Conservation (phyloP, 2,113 vertebrate species). For the Zosterops japonicus region DNA sequence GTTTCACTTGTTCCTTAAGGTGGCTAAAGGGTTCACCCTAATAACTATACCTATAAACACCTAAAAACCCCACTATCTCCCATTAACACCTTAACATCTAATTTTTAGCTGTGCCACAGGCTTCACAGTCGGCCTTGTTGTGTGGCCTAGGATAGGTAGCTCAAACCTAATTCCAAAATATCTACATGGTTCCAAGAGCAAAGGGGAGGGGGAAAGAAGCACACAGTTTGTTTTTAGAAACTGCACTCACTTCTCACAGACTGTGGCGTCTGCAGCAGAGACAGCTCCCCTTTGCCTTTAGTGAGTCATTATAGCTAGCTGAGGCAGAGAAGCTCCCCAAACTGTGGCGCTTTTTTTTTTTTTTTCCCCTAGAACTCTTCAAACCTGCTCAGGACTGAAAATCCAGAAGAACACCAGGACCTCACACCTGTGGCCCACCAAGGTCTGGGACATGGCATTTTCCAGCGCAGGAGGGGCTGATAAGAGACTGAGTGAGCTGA, state of each 20-base stretch:
- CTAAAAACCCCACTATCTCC: too few relatives aligned
- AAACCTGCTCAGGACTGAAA: neutral
- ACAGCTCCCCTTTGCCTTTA: neutral
- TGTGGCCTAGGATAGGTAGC: too few relatives aligned
- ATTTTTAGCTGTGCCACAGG: too few relatives aligned
- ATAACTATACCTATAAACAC: too few relatives aligned
- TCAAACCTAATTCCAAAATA: too few relatives aligned
- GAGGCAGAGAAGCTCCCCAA: neutral
- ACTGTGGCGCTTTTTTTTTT: neutral
- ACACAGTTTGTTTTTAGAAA: neutral
- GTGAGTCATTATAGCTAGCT: neutral
- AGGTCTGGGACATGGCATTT: fast-evolving
- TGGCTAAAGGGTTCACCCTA: too few relatives aligned
- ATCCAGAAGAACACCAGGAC: fast-evolving
- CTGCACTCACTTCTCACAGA: neutral
- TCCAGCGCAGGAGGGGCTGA: neutral
- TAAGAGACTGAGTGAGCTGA: fast-evolving
- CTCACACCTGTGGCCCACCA: neutral
- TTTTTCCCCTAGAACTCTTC: neutral
- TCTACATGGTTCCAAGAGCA: neutral
- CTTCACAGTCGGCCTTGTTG: too few relatives aligned
- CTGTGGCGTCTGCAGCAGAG: neutral
- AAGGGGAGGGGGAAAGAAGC: fast-evolving
- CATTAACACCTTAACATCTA: too few relatives aligned
- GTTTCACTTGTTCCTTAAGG: too few relatives aligned